Evolutionary conservation across 2,888 invertebrate species (phyloP), one percentile per base, ranked within the genome.

Genomic region (Himalopsyche tibetana): DNA sequence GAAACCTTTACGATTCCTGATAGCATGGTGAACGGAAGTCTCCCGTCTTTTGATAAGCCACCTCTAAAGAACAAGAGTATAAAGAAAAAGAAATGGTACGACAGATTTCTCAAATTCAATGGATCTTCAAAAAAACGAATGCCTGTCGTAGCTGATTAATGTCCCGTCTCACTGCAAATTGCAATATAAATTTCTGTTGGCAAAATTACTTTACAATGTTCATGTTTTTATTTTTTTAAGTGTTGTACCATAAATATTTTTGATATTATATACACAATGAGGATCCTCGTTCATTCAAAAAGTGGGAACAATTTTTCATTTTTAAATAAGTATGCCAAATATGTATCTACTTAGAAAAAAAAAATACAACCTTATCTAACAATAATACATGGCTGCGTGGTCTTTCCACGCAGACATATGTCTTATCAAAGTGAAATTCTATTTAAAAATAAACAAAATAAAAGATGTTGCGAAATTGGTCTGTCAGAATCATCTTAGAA

Each of bases 61-160:
- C n/a, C 38, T 12, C n/a, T 42, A 5, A 40, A 63, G 11, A 82
- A 82, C 51, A 55, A 86, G 17, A 81, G 84, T 38, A 74, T 38
- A 55, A 84, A 82, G 36, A 88, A 88, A 69, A 84, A 74, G 17
- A 86, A 85, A 55, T 88, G 88, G 88, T 86, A 79, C 79, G 56
- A 56, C 17, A 87, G 84, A 38, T 28, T 88, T 42, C 69, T 82
- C 55, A 84, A n/a, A 51, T 88, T 86, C 81, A 87, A 84, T 63
- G 81, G 55, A 45, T 84, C 84, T 81, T 83, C 82, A 88, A 86
- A 85, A 86, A 86, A 63, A 38, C 84, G 11, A 42, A 74, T 82
- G 11, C 87, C 87, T 15, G 81, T 87, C 15, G 19, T 79, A 51
- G 87, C 87, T 19, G 86, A 86, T 82, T 87, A n/a, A 63, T 19